Evolutionary conservation across 2,888 invertebrate species (phyloP).

Genomic region (Panopea generosa): DNA sequence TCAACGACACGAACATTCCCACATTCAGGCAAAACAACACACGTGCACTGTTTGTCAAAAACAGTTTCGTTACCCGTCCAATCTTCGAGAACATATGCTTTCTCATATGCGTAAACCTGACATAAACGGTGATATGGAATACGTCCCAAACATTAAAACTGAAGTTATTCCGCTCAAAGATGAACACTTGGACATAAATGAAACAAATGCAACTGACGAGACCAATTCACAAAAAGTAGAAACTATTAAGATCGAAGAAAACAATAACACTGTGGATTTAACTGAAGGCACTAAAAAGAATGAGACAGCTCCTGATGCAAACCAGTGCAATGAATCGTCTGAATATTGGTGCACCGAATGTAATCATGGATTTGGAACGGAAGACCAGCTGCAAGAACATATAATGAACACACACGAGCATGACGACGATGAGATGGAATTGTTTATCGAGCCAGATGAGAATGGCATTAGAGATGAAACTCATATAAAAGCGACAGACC

Average conservation of each 20-base stretch:
- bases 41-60: constrained; percentile 69
- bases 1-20: constrained; percentile 75
- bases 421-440: background rate
- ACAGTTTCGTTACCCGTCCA: constrained; percentile 68
- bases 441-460: background rate
- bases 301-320: constrained; percentile 3
- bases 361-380: constrained; percentile 72
- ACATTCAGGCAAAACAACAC: constrained; percentile 69
- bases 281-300: constrained; percentile 21
- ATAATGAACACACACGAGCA: constrained; percentile 69
- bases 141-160: too few species aligned
- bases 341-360: constrained; percentile 79
- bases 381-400: constrained; percentile 68
- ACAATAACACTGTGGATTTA: constrained; percentile 35
- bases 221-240: too few species aligned
- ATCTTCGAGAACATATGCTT: constrained; percentile 70
- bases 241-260: constrained; percentile 14
- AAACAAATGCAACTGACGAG: too few species aligned
- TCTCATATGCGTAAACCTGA: constrained; percentile 57
- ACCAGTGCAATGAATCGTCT: constrained; percentile 29
- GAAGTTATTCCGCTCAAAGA: too few species aligned
- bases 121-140: background rate
- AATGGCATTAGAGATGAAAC: too few species aligned
- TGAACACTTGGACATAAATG: too few species aligned
- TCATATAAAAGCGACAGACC: too few species aligned